Evolutionary conservation across 2,888 invertebrate species (phyloP), one percentile per base, ranked within the genome.

Genomic region (Netelia inedita): DNA sequence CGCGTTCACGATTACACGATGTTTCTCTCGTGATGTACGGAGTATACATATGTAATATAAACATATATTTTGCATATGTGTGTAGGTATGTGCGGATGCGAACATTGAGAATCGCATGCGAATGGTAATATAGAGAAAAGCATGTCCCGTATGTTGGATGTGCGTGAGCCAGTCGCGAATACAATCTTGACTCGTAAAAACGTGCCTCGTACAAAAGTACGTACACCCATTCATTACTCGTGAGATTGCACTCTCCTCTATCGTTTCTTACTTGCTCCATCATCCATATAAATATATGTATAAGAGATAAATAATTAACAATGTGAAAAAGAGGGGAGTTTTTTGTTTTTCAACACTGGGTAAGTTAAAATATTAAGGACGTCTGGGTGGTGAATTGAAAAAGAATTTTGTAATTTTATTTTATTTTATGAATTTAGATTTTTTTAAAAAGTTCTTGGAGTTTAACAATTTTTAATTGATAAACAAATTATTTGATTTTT

Each of bases 21-120:
- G 71, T 71, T 71, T 35, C 71, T 35, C 71, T 35, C 71, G 71
- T 71, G 71, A 71, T 55, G 50, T 23, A 71, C 50, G 23, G 28
- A 28, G 3, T 28, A 28, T 28, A 28, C 28, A 28, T 28, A 28
- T n/a, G 28, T 46, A 21, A 46, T 46, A 46, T 46, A 46, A 14
- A 46, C 10, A 1, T 46, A 14, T 46, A 14, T 28, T 53, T 9
- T 53, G 53, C 28, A 21, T 53, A 46, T 69, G 14, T 23, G 16
- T 46, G 28, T 53, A 55, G n/a, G n/a, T 55, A 53, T 61, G 21
- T 55, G 28, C 11, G 46, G 10, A 46, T 1, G 23, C 28, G 53
- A 53, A 69, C 46, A 53, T 53, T 9, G 14, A 16, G 11, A 63
- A 55, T 46, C 28, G 69, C 53, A 11, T 16, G 16, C 43, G 66